Evolutionary conservation across 2,888 invertebrate genomes (phyloP).

Genomic region (Orthosia gothica): DNA sequence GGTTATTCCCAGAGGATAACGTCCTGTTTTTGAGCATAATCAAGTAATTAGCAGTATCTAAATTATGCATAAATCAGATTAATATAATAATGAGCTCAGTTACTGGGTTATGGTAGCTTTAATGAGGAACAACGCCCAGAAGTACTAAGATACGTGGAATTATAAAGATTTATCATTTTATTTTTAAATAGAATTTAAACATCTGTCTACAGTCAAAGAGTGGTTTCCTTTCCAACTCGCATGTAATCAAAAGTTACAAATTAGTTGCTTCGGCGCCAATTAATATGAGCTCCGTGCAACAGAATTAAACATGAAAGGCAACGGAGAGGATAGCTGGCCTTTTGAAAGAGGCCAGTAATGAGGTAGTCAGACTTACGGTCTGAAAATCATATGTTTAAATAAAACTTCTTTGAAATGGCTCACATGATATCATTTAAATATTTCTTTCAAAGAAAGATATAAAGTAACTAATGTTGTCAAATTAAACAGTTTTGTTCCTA

Average conservation of each 20-base stretch:
- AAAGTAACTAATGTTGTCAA: too few species aligned
- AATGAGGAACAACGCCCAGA: background rate
- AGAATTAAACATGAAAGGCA: slow-evolving; percentile 20
- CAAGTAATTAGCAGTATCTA: slow-evolving; percentile 15
- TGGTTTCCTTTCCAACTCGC: slow-evolving; percentile 4
- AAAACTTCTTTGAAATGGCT: background rate
- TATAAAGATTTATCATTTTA: background rate
- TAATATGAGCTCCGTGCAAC: slow-evolving; percentile 1
- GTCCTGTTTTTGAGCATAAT: slow-evolving; percentile 16
- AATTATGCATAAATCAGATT: slow-evolving; percentile 29
- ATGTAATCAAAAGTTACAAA: slow-evolving; percentile 41
- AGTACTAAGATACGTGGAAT: background rate
- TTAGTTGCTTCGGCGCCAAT: slow-evolving; percentile 26
- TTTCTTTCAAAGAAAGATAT: too few species aligned
- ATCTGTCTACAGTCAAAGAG: background rate
- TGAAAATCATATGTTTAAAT: background rate
- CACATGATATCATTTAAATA: background rate
- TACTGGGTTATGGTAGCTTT: background rate
- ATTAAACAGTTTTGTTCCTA: too few species aligned
- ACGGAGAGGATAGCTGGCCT: background rate
- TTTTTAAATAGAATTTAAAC: background rate
- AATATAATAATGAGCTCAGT: background rate
- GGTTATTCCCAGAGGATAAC: slow-evolving; percentile 22
- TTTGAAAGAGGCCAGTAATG: slow-evolving; percentile 14
- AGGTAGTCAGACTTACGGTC: background rate